Base-by-base conservation (phyloP, 2,113 vertebrate species). In the Tachycineta bicolor region DNA sequence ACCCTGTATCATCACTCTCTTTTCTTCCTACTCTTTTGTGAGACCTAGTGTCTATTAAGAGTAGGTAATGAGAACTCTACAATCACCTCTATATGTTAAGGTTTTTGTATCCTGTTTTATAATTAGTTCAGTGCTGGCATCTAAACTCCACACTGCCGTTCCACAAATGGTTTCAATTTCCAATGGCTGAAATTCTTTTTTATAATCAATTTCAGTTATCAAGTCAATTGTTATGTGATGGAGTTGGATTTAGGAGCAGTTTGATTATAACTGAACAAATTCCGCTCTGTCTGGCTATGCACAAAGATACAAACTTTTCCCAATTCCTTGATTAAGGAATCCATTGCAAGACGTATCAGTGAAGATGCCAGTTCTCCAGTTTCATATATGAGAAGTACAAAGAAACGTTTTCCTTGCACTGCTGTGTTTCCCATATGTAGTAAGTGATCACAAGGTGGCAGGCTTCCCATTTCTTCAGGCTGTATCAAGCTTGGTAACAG, bases 401-500 rank as follows among this genome's bases (percentile, higher is more conserved):
- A n/a, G 43, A 78, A 49, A 5, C 26, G 10, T 70, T 43, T 59
- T 87, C 23, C 29, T 41, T 93, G 58, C 14, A 2, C 52, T 74
- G 0, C 65, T 58, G 2, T 2, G 12, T 85, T 93, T 90, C 14
- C 15, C 5, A 14, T 25, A 8, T n/a, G 52, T 44, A 83, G 49
- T 49, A 64, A 94, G 58, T 69, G 85, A 79, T 91, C 87, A 85
- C 90, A 87, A 91, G 95, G 94, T 93, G 92, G 90, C 92, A 92
- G 90, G 55, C 90, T 94, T 91, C 70, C 63, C 78, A 52, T 53
- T 76, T 91, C 58, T 62, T 63, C 44, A 50, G 50, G 37, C 5
- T 77, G 7, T n/a, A 31, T 64, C 26, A 14, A 0, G 83, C 21
- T 77, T 59, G 29, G 3, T 59, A 74, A 34, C 6, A 22, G 13